Percentiles rank a stretch among this genome's conserved stretches.
phyloP scores from a whole-genome alignment of 2,797 vertebrate genomes.

The Esox lucius region DNA sequence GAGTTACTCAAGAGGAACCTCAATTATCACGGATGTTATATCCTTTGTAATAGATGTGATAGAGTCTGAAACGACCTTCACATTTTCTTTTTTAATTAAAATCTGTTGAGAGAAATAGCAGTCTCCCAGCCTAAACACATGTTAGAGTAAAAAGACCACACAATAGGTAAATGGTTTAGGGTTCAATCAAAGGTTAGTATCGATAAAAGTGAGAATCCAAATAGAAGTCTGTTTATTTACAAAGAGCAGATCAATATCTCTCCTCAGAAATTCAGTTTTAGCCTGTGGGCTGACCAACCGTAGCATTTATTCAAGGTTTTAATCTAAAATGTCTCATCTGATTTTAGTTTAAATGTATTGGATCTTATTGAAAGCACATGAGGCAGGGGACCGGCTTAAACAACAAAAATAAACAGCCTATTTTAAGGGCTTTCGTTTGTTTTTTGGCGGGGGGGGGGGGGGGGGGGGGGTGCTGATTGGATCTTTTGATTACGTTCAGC shows the following conservation, averaged over 20 bases:
- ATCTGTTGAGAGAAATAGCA: neutral
- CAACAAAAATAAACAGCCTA: conserved; percentile 37
- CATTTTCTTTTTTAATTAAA: too few relatives aligned
- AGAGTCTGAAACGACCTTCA: too few relatives aligned
- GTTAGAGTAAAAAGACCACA: neutral
- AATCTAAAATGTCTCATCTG: conserved; percentile 30
- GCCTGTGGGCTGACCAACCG: conserved; percentile 8
- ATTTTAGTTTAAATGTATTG: conserved; percentile 31
- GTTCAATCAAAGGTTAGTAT: conserved; percentile 16
- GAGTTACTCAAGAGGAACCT: too few relatives aligned
- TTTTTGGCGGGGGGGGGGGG: neutral
- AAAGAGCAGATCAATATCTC: conserved; percentile 29
- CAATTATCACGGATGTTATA: too few relatives aligned
- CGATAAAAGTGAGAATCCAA: conserved; percentile 23
- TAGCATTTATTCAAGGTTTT: conserved; percentile 33
- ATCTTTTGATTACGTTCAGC: conserved; percentile 24
- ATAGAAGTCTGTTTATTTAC: conserved; percentile 31
- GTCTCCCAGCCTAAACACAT: neutral
- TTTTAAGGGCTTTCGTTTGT: conserved; percentile 4
- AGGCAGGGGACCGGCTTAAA: conserved; percentile 21
- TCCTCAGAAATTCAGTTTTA: neutral
- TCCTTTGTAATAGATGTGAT: too few relatives aligned
- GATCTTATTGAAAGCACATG: conserved; percentile 46
- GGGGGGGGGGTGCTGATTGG: conserved; percentile 11
- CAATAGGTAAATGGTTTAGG: neutral